These are phyloP conservation scores for Caenorhabditis sulstoni DNA, from an alignment of 2,888 invertebrate genomes.

Conservation along the genomic window DNA sequence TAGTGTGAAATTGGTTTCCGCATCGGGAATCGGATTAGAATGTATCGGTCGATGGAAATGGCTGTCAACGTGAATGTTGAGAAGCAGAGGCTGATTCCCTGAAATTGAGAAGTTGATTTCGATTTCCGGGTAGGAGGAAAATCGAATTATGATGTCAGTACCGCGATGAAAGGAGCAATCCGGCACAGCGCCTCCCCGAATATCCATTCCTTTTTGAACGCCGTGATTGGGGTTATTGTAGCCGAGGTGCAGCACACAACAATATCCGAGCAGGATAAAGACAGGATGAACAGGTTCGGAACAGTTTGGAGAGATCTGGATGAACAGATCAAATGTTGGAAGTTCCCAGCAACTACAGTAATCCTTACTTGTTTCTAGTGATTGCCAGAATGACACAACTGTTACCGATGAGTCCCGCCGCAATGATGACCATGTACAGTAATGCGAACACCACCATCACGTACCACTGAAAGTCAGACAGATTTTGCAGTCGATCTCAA, in stretches of 20 bases:
- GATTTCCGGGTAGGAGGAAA: background rate
- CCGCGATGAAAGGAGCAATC: slow-evolving; percentile 77
- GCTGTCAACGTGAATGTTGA: slow-evolving; percentile 78
- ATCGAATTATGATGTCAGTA: slow-evolving; percentile 27
- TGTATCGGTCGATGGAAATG: slow-evolving; percentile 76
- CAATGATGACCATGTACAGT: slow-evolving; percentile 75
- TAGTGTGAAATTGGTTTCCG: slow-evolving; percentile 76
- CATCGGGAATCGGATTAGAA: slow-evolving; percentile 79
- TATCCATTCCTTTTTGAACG: slow-evolving; percentile 78
- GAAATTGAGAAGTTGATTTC: background rate
- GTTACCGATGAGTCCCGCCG: slow-evolving; percentile 77
- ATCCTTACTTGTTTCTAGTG: slow-evolving; percentile 73
- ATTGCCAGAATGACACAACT: slow-evolving; percentile 78
- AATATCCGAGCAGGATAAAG: slow-evolving; percentile 77
- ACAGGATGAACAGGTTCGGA: slow-evolving; percentile 79
- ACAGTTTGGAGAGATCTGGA: slow-evolving; percentile 78
- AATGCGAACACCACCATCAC: slow-evolving; percentile 74
- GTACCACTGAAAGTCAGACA: slow-evolving; percentile 58
- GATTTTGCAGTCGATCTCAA: background rate
- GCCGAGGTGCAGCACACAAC: slow-evolving; percentile 79
- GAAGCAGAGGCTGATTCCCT: slow-evolving; percentile 75
- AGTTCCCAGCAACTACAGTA: background rate
- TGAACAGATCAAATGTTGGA: background rate
- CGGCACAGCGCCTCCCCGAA: slow-evolving; percentile 77
- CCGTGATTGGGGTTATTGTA: slow-evolving; percentile 79